Evolutionary conservation across 2,888 invertebrate genomes (phyloP), one percentile per base, ranked within the genome.

Genomic region (Andrena praecox): DNA sequence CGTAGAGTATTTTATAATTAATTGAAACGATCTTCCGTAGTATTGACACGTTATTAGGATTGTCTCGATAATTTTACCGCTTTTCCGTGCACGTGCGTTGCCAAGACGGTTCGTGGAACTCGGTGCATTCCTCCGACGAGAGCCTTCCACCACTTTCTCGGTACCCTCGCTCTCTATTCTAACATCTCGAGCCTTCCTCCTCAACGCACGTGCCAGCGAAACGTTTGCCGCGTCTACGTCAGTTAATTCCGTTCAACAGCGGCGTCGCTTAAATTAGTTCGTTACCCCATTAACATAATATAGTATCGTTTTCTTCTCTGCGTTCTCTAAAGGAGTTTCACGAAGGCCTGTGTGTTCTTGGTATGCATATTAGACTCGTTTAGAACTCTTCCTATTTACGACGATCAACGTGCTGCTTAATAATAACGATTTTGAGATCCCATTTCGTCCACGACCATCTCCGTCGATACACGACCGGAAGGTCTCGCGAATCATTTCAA

Each of bases 21-120:
- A 80, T 88, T 80, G 78, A 85, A 85, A 80, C 72, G 77, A 72
- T 78, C 62, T 78, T 77, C 77, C 70, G 63, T 80, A 80, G 71
- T 89, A 89, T 89, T 87, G 86, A 89, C 85, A 85, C 82, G 80
- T 87, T 85, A 80, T 75, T 86, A 89, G 77, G 88, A 89, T 89
- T 89, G 89, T 89, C 89, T 89, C 76, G 80, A 82, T 84, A 80
- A 81, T 74, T 42, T 80, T 74, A 69, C 80, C 71, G 82, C 63
- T 71, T 54, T 42, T 76, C 73, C 35, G 20, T 76, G 69, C 52
- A 29, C 73, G 72, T 70, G 82, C 72, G 68, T 69, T 56, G 72
- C 31, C 78, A 20, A 67, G 62, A 77, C 52, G 29, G 16, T 68
- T 31, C 10, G 8, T 48, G 3, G 5, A 8, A 8, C 29, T 66